A percentile compares a stretch with the other conserved stretches of the same genome.
Conservation (phyloP, 2,888 invertebrate species). For the Entomobrya proxima region DNA sequence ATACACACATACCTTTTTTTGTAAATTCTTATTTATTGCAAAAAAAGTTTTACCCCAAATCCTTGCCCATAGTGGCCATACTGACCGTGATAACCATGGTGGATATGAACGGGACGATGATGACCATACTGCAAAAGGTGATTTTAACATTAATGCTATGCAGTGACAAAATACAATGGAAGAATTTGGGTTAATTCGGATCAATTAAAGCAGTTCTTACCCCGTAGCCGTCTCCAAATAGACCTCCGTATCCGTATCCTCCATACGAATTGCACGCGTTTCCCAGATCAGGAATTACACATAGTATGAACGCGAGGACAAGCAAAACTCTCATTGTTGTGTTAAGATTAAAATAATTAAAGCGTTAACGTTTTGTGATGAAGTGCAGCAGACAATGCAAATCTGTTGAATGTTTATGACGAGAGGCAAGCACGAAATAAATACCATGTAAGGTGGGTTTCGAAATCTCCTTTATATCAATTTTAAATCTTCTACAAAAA, state of each 20-base stretch:
- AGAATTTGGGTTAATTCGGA: not conserved
- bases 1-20: not conserved
- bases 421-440: too few species aligned
- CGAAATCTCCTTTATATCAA: too few species aligned
- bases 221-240: conserved; percentile 41
- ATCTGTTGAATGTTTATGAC: too few species aligned
- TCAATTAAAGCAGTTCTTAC: conserved; percentile 2
- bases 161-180: not conserved
- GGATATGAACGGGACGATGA: not conserved
- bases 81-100: conserved; percentile 1
- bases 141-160: not conserved
- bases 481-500: too few species aligned
- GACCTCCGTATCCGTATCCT: conserved; percentile 8
- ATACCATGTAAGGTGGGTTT: too few species aligned
- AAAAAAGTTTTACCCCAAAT: conserved; percentile 1
- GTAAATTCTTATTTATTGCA: not conserved
- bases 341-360: too few species aligned
- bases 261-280: conserved; percentile 38
- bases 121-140: not conserved
- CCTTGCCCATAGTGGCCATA: not conserved
- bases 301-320: not conserved
- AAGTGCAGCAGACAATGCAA: too few species aligned
- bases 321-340: conserved; percentile 7
- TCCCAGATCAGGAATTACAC: not conserved
- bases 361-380: too few species aligned